Evolutionary conservation across 64 coral and sea anemone genomes (phyloP), one percentile per base, ranked within the genome.

Genomic region (Trachythela sp.): DNA sequence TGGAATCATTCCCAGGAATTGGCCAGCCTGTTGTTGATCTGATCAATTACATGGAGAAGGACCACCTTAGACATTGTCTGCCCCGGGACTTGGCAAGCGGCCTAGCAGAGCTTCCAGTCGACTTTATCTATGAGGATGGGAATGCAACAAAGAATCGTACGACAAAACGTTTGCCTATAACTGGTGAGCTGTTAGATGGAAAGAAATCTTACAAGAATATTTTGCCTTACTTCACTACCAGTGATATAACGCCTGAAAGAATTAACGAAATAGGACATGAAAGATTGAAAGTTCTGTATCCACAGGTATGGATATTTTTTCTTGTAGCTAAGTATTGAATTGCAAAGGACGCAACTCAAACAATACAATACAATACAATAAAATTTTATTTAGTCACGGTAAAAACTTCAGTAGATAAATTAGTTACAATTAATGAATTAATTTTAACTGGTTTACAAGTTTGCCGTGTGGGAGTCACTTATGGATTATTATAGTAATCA

Each of bases 181-280:
- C 75, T 37, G 20, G 20, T 30, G 15, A 35, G 9, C 0, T 37
- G 34, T 10, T 80, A 22, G 30, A 80, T 39, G 75, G 75, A 39
- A 80, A 80, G 37, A 80, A 17, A 18, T 15, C 33, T 5, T 80
- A 80, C 75, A 80, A 39, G 37, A 80, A 80, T 39, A 80, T 80
- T 80, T 15, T 80, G 8, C 75, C 75, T 80, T 80, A 80, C 33
- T 80, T 80, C 30, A 80, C 75, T 15, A 80, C 75, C 15, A 80
- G 75, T 38, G 75, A 80, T 39, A 80, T 80, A 15, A 80, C 75
- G 20, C 75, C 75, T 9, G 75, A 80, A 80, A 80, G 75, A 80
- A 20, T 80, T 38, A 80, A 80, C 37, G 75, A 80, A 39, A 80
- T 80, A 34, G 75, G 75, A 4, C 13, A 80, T 34, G 75, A 80